These are phyloP conservation scores for Nautilus pompilius DNA, from an alignment of 1,140 invertebrate species.

Conservation along the genomic window DNA sequence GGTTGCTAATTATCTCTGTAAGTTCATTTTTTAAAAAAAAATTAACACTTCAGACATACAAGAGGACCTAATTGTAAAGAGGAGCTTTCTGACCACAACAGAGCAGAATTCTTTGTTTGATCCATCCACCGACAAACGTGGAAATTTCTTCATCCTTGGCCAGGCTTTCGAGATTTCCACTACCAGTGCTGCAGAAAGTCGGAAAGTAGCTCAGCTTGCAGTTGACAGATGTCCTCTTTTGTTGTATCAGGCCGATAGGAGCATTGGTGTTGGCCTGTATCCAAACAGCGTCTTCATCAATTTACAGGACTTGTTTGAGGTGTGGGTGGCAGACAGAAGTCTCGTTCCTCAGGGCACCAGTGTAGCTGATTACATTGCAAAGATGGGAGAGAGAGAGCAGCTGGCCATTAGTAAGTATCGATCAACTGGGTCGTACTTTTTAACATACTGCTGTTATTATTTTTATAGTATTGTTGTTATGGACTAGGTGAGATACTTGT, in stretches of 20 bases:
- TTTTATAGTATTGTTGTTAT: background rate
- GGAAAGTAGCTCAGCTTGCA: conserved; percentile 10
- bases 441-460: background rate
- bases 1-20: too few species aligned
- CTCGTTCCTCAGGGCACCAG: conserved; percentile 11
- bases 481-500: background rate
- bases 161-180: conserved; percentile 15
- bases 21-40: too few species aligned
- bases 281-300: conserved; percentile 22
- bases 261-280: conserved; percentile 24
- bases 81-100: conserved; percentile 19
- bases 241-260: conserved; percentile 13
- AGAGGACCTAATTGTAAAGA: too few species aligned
- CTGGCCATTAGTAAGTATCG: conserved; percentile 19
- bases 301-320: conserved; percentile 16
- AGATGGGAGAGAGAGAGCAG: conserved; percentile 12
- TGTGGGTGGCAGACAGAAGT: conserved; percentile 17
- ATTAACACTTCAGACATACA: too few species aligned
- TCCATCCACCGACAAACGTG: conserved; percentile 17
- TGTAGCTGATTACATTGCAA: conserved; percentile 2
- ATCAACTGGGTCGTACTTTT: background rate
- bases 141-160: conserved; percentile 20
- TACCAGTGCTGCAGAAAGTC: conserved; percentile 1
- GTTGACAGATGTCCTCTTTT: conserved; percentile 21
- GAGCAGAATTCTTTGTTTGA: conserved; percentile 18